phyloP scores from a whole-genome alignment of 2,888 invertebrate genomes.

The Nephrotoma appendiculata region DNA sequence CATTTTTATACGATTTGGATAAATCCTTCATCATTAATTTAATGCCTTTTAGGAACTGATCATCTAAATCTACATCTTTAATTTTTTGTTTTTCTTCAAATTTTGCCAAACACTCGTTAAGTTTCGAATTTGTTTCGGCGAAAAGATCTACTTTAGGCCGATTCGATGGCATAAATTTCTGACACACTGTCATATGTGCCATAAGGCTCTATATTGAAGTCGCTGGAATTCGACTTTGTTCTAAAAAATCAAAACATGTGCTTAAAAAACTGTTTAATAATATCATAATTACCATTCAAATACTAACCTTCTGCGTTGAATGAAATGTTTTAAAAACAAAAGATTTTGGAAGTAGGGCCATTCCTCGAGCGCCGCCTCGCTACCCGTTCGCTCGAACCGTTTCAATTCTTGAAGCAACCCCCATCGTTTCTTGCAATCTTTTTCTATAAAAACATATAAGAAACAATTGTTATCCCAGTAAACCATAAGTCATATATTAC shows the following conservation, averaged over 20 bases:
- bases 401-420: not conserved
- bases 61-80: not conserved
- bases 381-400: not conserved
- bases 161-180: not conserved
- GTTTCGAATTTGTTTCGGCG: not conserved
- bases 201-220: not conserved
- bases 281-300: not conserved
- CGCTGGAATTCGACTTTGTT: not conserved
- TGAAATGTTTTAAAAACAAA: not conserved
- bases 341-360: not conserved
- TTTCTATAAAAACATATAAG: too few relatives aligned
- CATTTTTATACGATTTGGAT: not conserved
- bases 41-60: not conserved
- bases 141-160: not conserved
- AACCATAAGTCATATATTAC: too few relatives aligned
- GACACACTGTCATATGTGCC: not conserved
- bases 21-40: not conserved
- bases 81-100: not conserved
- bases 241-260: not conserved
- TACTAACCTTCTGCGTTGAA: not conserved
- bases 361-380: not conserved
- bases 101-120: not conserved
- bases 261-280: not conserved
- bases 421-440: not conserved
- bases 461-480: too few relatives aligned